Evolutionary conservation across 2,113 vertebrate genomes (phyloP).

Genomic region (Cephalopholis sonnerati): DNA sequence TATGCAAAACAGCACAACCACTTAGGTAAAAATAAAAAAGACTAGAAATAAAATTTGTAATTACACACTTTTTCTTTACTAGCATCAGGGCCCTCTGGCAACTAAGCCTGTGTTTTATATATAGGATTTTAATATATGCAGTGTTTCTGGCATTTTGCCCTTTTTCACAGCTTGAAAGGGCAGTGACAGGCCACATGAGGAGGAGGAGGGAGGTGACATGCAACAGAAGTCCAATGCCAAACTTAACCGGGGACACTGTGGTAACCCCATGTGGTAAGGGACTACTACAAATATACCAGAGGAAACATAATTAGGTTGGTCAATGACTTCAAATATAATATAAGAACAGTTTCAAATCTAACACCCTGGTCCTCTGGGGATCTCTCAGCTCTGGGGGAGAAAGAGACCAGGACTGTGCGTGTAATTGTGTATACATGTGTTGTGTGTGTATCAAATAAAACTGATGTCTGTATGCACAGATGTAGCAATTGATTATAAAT

Average conservation of each 20-base stretch:
- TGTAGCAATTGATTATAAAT: slow-evolving; percentile 42
- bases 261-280: not conserved
- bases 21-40: not conserved
- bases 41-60: too few relatives aligned
- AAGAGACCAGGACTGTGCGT: not conserved
- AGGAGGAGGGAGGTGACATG: not conserved
- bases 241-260: not conserved
- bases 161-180: not conserved
- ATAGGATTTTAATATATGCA: not conserved
- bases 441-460: not conserved
- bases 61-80: not conserved
- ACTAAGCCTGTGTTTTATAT: not conserved
- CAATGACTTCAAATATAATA: not conserved
- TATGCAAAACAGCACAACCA: not conserved
- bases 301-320: not conserved
- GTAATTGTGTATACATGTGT: not conserved
- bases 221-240: not conserved
- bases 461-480: not conserved
- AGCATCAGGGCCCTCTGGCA: not conserved
- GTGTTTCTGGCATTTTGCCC: not conserved
- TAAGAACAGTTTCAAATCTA: not conserved
- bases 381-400: not conserved
- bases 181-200: not conserved
- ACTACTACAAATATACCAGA: not conserved
- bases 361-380: not conserved